Evolutionary conservation across 1,140 invertebrate species (phyloP), one percentile per base, ranked within the genome.

Genomic region (Piezodorus guildinii): DNA sequence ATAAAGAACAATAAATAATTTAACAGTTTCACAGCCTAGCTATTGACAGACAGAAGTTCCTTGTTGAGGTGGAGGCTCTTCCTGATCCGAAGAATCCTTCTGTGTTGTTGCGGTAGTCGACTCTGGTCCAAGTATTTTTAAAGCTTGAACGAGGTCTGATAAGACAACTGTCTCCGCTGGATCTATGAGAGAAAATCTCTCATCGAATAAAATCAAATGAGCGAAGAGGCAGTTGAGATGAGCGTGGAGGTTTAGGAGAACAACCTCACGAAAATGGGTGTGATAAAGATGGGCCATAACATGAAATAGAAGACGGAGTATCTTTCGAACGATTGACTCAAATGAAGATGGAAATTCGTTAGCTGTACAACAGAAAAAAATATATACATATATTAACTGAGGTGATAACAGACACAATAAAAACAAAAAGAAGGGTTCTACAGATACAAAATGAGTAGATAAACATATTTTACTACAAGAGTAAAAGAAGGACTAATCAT

Each of bases 231-330:
- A 89, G 81, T 96, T 96, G 74, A 96, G 84, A 79, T 96, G 92
- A 72, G 90, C 85, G 79, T 96, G 93, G 71, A 97, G 82, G 71
- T 88, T 87, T 73, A 98, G 83, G 70, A 92, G 81, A 71, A 91
- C 87, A 71, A 97, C 85, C 79, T 96, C 91, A 78, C 89, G 85
- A 80, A 96, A 97, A 84, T 98, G 96, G 77, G 89, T 88, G 77
- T 96, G 92, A 80, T 98, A 98, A 73, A 98, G 83, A 80, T 98
- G 95, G 73, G 94, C 93, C 81, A 98, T 82, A 72, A 98, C 93
- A 78, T 97, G 94, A 81, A 95, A 97, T 79, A 97, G 83, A 78
- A 96, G 84, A 74, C 91, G 87, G 77, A 95, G 85, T 74, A 98
- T 96, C 78, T 95, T 96, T 76, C 94, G 89, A 71, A 96, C 91